Evolutionary conservation across 2,888 invertebrate genomes (phyloP), one percentile per base, ranked within the genome.

Genomic region (Galerucella nymphaeae): DNA sequence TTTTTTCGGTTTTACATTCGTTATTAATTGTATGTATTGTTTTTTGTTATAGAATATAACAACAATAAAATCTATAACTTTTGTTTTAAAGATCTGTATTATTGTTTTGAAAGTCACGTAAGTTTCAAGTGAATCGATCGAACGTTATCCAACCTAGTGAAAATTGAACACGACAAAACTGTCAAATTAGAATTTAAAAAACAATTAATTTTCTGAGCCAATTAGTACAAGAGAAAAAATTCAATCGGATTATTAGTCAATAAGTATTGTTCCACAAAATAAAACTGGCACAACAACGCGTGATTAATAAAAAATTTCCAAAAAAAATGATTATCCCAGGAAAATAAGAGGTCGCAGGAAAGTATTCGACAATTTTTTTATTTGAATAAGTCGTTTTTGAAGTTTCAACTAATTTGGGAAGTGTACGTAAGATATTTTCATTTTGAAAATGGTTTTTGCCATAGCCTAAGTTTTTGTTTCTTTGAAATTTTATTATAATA

Each of bases 251-350:
- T 76, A 72, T 76, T 79, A 76, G 80, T 80, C 77, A 80, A 81
- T 79, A 80, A 80, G 81, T 80, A 81, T 80, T 81, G 80, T 80
- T 80, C 81, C 79, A 78, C 79, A 80, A 81, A 78, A 59, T 59
- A 77, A 78, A 78, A 78, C 72, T 78, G 78, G 78, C 79, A 80
- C 75, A 76, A 73, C 75, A 69, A 76, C 76, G 78, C 75, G 74
- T 41, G 70, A 76, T 75, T 78, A 76, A 74, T 74, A 69, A 73
- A 66, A 68, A 66, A 64, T 14, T 71, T 58, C 69, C 57, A 69
- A 73, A 73, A n/a, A 76, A 70, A 71, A 76, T 73, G 61, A 71
- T 73, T 73, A 73, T 41, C 61, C 61, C 61, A 16, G 41, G 61
- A 62, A 42, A 62, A 62, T 62, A 62, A 62, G 41, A 41, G 2